These are phyloP conservation scores for Drosophila colorata DNA, from an alignment of 2,888 invertebrate genomes.

Conservation along the genomic window DNA sequence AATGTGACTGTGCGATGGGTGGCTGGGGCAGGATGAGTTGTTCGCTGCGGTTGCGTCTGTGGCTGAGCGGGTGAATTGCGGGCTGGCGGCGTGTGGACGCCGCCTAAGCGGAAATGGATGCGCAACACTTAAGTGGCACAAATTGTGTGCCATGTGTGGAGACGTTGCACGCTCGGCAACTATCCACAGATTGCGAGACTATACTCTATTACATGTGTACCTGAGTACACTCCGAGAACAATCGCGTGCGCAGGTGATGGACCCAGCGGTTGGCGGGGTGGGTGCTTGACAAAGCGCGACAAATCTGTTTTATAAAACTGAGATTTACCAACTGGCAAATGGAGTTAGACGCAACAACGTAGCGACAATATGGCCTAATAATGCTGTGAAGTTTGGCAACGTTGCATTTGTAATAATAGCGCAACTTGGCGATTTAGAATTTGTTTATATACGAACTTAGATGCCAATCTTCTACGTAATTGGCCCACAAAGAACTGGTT, in stretches of 20 bases:
- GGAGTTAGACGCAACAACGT: slow-evolving; percentile 2
- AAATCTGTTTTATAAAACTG: slow-evolving; percentile 4
- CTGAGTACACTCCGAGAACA: slow-evolving; percentile 1
- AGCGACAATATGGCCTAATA: not conserved
- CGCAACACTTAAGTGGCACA: slow-evolving; percentile 81
- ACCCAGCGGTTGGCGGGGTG: slow-evolving; percentile 5
- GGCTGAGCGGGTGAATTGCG: slow-evolving; percentile 21
- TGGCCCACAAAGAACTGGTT: too few species aligned
- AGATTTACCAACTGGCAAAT: slow-evolving; percentile 24
- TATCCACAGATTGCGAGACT: slow-evolving; percentile 43
- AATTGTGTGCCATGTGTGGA: slow-evolving; percentile 72
- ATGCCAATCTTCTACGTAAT: slow-evolving; percentile 16
- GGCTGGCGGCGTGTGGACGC: slow-evolving; percentile 14
- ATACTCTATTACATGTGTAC: slow-evolving; percentile 16
- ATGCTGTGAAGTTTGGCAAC: slow-evolving; percentile 2
- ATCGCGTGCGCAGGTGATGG: slow-evolving; percentile 40
- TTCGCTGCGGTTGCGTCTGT: slow-evolving; percentile 39
- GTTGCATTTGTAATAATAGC: not conserved
- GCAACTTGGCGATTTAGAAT: slow-evolving; percentile 6
- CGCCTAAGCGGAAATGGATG: slow-evolving; percentile 77
- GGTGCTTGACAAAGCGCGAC: not conserved
- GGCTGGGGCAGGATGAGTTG: slow-evolving; percentile 17
- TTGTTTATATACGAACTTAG: not conserved
- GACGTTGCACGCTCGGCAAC: slow-evolving; percentile 45
- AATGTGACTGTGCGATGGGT: slow-evolving; percentile 56